Conservation (phyloP, 2,113 vertebrate genomes). For the Amphiprion percula region DNA sequence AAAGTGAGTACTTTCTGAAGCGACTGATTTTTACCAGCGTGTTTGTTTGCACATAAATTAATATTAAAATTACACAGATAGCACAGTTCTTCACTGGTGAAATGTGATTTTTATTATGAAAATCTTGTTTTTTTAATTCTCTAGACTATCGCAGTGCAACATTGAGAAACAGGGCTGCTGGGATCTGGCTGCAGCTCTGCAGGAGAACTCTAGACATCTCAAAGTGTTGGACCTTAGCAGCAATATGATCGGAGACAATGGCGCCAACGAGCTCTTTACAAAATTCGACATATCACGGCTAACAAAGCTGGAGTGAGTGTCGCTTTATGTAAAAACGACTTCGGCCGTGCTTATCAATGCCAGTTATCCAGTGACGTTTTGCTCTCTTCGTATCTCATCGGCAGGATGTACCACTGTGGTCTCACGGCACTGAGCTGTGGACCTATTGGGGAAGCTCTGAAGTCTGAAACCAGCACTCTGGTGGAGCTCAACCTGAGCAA, state of each 20-base stretch:
- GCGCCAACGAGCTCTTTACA: slow-evolving; percentile 34
- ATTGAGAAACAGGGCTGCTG: slow-evolving; percentile 38
- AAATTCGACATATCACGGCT: slow-evolving; percentile 43
- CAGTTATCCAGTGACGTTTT: neutral
- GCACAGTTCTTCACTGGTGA: too few species aligned
- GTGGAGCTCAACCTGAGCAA: slow-evolving; percentile 61
- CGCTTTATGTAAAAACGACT: too few species aligned
- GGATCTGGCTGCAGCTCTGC: slow-evolving; percentile 53
- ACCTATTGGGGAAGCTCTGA: slow-evolving; percentile 41
- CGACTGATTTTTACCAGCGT: too few species aligned
- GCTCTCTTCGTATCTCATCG: neutral
- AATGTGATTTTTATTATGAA: too few species aligned
- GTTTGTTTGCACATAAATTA: too few species aligned
- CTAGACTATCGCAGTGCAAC: slow-evolving; percentile 70
- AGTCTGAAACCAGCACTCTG: slow-evolving; percentile 17
- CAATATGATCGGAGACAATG: slow-evolving; percentile 55
- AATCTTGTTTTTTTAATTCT: neutral
- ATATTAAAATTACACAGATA: too few species aligned
- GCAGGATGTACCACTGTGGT: slow-evolving; percentile 69
- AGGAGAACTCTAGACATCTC: slow-evolving; percentile 49
- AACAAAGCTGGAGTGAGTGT: slow-evolving; percentile 71
- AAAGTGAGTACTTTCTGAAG: too few species aligned
- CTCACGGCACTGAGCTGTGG: slow-evolving; percentile 48
- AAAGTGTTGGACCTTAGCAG: slow-evolving; percentile 70
- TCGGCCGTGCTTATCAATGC: neutral